Conservation (phyloP, 1,140 invertebrate species). For the Babylonia areolata region DNA sequence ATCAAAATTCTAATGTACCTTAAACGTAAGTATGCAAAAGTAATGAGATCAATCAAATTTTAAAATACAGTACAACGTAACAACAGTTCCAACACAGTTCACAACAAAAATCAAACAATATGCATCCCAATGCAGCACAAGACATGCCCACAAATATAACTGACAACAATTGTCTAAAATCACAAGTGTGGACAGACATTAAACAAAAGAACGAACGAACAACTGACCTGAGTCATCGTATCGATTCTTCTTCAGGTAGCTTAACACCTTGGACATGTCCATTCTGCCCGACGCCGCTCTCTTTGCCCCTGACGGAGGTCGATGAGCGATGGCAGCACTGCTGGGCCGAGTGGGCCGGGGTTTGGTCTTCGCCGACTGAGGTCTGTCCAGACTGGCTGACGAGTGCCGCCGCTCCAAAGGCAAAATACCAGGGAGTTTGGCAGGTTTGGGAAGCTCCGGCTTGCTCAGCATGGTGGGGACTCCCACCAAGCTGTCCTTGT, state of each 20-base stretch:
- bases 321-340: neutral
- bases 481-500: neutral
- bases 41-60: too few species aligned
- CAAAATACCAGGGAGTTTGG: neutral
- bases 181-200: too few species aligned
- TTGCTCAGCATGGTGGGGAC: neutral
- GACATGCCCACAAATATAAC: too few species aligned
- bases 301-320: conserved; percentile 34
- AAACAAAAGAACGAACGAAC: too few species aligned
- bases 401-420: conserved; percentile 27
- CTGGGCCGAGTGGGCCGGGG: neutral
- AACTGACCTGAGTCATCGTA: conserved; percentile 69
- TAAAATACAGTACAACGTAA: too few species aligned
- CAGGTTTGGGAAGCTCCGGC: conserved; percentile 11
- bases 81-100: too few species aligned
- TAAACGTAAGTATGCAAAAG: too few species aligned
- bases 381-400: neutral
- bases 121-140: too few species aligned
- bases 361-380: conserved; percentile 9
- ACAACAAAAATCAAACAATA: too few species aligned
- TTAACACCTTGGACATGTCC: conserved; percentile 53
- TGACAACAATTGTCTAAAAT: too few species aligned
- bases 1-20: too few species aligned
- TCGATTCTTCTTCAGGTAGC: conserved; percentile 66
- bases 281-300: conserved; percentile 30